These are phyloP conservation scores for Tenebrio molitor DNA, from an alignment of 1,140 invertebrate species.

Conservation along the genomic window DNA sequence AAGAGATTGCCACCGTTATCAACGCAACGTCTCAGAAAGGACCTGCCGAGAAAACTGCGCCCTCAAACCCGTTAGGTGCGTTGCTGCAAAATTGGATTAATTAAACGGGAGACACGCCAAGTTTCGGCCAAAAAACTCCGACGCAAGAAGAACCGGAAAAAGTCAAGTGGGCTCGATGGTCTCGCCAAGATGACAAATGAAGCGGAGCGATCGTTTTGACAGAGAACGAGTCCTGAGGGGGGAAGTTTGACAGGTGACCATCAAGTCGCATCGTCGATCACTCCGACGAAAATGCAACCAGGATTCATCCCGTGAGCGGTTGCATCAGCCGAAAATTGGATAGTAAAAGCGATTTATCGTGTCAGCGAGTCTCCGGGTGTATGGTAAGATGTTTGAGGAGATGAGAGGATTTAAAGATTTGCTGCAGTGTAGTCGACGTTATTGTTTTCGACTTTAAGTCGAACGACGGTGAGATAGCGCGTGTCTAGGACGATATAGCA, in stretches of 20 bases:
- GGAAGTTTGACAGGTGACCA: conserved; percentile 40
- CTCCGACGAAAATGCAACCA: not conserved
- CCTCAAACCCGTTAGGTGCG: conserved; percentile 4
- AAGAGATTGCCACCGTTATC: conserved; percentile 36
- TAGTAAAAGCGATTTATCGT: conserved; percentile 8
- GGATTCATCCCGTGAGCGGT: not conserved
- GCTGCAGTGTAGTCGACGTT: conserved; percentile 24
- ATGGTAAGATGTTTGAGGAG: conserved; percentile 2
- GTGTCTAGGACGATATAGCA: conserved; percentile 18
- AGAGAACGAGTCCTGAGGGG: conserved; percentile 5
- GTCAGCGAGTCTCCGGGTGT: not conserved
- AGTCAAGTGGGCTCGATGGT: conserved; percentile 15
- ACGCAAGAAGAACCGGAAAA: not conserved
- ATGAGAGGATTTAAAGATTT: conserved; percentile 34
- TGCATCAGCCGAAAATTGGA: not conserved
- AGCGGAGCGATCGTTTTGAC: conserved; percentile 31
- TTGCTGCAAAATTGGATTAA: conserved; percentile 34
- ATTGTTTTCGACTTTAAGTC: conserved; percentile 35
- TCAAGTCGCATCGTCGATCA: conserved; percentile 37
- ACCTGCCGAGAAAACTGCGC: conserved; percentile 9
- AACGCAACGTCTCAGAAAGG: conserved; percentile 20
- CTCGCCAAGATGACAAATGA: conserved; percentile 32
- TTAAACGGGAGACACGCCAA: conserved; percentile 32
- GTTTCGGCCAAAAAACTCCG: not conserved
- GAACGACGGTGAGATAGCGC: conserved; percentile 1